Conservation (phyloP, 2,888 invertebrate genomes). For the Toxonevra muliebris region DNA sequence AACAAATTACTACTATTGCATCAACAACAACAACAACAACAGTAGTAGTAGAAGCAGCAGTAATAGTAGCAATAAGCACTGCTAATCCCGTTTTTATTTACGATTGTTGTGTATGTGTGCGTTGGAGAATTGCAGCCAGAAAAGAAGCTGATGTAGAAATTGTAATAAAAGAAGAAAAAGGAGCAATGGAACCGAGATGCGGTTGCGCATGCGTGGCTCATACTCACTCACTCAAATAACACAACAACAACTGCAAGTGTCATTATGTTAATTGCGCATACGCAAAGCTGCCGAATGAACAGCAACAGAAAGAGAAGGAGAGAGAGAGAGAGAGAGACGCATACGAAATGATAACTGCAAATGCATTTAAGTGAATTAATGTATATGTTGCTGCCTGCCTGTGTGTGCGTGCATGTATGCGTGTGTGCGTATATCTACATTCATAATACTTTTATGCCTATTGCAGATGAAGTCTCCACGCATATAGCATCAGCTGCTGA, state of each 20-base stretch:
- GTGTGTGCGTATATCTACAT: conserved; percentile 19
- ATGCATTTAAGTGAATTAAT: conserved; percentile 3
- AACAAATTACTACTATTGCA: background rate
- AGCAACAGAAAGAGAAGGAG: background rate
- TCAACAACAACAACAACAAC: conserved; percentile 1
- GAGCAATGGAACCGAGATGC: background rate
- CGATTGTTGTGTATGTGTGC: too few relatives aligned
- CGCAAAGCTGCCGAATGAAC: conserved; percentile 34
- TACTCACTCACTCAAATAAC: conserved; percentile 7
- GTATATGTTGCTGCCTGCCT: background rate
- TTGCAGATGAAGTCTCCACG: too few relatives aligned
- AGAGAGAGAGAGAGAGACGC: background rate
- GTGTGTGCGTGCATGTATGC: background rate
- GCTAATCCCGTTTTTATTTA: conserved; percentile 4
- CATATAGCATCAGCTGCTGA: too few relatives aligned
- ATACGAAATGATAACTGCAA: background rate
- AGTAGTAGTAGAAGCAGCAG: background rate
- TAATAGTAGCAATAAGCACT: too few relatives aligned
- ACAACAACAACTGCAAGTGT: conserved; percentile 34
- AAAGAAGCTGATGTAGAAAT: background rate
- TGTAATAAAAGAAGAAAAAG: too few relatives aligned
- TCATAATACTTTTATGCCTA: background rate
- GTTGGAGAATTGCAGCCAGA: background rate
- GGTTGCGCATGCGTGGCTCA: conserved; percentile 8
- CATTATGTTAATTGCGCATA: conserved; percentile 48